Evolutionary conservation across 2,888 invertebrate species (phyloP), one percentile per base, ranked within the genome.

Genomic region (Camptogramma bilineatum): DNA sequence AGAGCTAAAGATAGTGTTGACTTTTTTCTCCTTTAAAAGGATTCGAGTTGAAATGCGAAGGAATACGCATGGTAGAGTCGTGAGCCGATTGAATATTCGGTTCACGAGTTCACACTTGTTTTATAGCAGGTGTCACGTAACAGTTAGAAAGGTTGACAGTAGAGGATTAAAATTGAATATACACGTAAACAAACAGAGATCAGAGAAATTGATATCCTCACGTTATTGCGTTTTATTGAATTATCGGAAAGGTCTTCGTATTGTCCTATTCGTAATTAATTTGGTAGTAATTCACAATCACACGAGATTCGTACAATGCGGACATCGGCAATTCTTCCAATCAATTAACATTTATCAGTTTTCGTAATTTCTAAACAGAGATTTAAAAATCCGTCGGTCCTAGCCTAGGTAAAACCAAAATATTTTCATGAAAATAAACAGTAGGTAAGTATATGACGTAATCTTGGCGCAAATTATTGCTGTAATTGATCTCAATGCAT

Each of bases 261-360:
- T 39, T 13, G 28, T 17, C 16, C 17, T 17, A 28, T 54, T 46
- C 21, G 28, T 54, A 24, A 54, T 54, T 31, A 54, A 46, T 46
- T 7, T 17, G n/a, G 16, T 46, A 10, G 44, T 59, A n/a, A 42
- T 52, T 53, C 28, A 53, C 21, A 46, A 31, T 63, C 24, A 50
- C 13, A 24, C 16, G 48, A 53, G 54, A 13, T 19, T 51, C 28
- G 31, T 18, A 57, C 28, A 39, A 55, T 52, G 18, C 44, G 39
- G 18, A 42, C 19, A 18, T 31, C 53, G 8, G 42, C 53, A 50
- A 52, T 39, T 1, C 4, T 3, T 50, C 10, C 19, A 16, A 59
- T 64, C 58, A 57, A 57, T 63, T 63, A 52, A 57, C 54, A 68
- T 68, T 57, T 65, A 63, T 68, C 63, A 58, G 54, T 54, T 52